phyloP scores from a whole-genome alignment of 2,113 vertebrate species.

The Pao palembangensis region DNA sequence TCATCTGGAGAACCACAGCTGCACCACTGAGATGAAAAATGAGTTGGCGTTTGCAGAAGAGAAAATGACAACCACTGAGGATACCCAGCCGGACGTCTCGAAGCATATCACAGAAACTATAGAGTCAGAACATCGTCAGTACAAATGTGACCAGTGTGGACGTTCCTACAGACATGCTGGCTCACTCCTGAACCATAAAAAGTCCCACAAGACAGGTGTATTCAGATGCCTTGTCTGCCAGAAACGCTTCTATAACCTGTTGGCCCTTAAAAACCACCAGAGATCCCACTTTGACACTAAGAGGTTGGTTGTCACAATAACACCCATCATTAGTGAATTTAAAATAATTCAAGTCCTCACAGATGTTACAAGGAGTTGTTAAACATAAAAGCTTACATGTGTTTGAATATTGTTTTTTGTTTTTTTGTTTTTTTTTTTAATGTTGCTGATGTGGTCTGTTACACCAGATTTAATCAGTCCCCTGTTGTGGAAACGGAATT shows the following conservation, averaged over 20 bases:
- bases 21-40: constrained; percentile 38
- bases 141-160: constrained; percentile 83
- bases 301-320: constrained; percentile 59
- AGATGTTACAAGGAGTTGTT: background rate
- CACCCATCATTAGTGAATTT: background rate
- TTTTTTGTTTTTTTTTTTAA: too few relatives aligned
- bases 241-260: constrained; percentile 88
- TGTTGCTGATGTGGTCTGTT: background rate
- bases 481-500: constrained; percentile 19
- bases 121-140: constrained; percentile 63
- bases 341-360: too few relatives aligned
- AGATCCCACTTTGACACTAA: constrained; percentile 87
- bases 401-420: background rate
- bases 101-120: constrained; percentile 13
- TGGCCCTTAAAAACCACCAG: constrained; percentile 88
- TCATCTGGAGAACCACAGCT: constrained; percentile 67
- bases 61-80: constrained; percentile 27
- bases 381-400: background rate
- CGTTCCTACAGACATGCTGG: constrained; percentile 86
- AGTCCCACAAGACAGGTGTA: constrained; percentile 85
- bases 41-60: constrained; percentile 24
- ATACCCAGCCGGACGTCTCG: constrained; percentile 12
- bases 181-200: constrained; percentile 88
- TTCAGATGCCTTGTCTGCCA: constrained; percentile 86
- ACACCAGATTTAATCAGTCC: background rate